Conservation (phyloP, 2,888 invertebrate species). For the Eupithecia abbreviata region DNA sequence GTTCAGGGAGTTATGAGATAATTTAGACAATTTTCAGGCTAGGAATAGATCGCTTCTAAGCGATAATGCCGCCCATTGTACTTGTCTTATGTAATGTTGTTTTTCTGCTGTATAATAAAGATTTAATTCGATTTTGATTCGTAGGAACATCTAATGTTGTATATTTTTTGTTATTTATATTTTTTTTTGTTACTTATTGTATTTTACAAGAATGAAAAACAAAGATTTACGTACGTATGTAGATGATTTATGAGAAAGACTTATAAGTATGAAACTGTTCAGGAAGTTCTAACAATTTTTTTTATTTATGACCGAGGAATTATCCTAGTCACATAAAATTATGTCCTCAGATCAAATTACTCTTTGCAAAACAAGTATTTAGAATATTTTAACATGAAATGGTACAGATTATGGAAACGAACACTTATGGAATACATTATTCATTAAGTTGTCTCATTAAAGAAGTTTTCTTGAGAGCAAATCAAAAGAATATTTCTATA, state of each 20-base stretch:
- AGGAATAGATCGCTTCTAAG: no score
- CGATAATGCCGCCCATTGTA: no score
- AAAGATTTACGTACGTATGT: no score
- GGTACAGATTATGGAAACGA: constrained; percentile 50
- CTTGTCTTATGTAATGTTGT: no score
- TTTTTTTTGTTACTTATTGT: no score
- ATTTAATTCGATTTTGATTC: no score
- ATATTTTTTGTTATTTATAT: no score
- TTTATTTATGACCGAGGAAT: constrained; percentile 3
- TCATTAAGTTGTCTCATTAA: constrained; percentile 55
- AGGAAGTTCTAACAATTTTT: neutral
- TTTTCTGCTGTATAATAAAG: no score
- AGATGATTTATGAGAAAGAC: no score
- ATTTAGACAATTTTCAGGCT: no score
- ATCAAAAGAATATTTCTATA: constrained; percentile 17
- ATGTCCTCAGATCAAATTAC: constrained; percentile 16
- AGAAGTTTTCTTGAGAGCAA: constrained; percentile 34
- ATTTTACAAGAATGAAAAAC: no score
- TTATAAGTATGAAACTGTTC: neutral
- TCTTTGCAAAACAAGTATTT: constrained; percentile 14
- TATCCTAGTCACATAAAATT: neutral
- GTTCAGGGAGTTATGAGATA: neutral
- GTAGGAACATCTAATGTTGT: no score
- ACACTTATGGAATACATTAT: constrained; percentile 52
- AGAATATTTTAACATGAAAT: constrained; percentile 50